Base-by-base conservation (phyloP, 2,888 invertebrate genomes). In the Hybos culiciformis region DNA sequence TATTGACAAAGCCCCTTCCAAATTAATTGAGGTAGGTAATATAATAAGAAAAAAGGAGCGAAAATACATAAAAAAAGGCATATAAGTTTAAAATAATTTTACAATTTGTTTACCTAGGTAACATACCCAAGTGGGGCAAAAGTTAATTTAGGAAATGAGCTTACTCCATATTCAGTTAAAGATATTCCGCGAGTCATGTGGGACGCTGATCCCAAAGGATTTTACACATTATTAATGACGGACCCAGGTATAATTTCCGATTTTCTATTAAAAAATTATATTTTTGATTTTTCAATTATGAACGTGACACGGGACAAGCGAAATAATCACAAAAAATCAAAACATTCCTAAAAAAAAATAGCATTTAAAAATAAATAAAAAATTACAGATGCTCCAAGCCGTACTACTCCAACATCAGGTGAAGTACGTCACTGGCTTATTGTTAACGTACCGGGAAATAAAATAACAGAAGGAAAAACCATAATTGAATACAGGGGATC, bases 351-450 rank as follows among this genome's bases (percentile, higher is more conserved):
- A n/a, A n/a, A n/a, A n/a, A n/a, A n/a, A n/a, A n/a, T n/a, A n/a
- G n/a, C n/a, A n/a, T n/a, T n/a, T n/a, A n/a, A n/a, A n/a, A n/a
- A n/a, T n/a, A n/a, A n/a, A n/a, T n/a, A n/a, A n/a, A n/a, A n/a
- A n/a, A n/a, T n/a, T n/a, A n/a, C n/a, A 60, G 70, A 91, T 68
- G 88, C 88, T 15, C 90, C 90, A 1, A 80, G 79, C 51, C 75
- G 88, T 41, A 60, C 70, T 29, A 74, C 80, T 17, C 87, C 86
- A 0, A 80, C 69, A 49, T 79, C 72, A 62, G 74, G 86, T 29
- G 90, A 91, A 64, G 86, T 83, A 80, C 82, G 83, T 56, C 88
- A 90, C 61, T 91, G 88, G 88, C 63, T 87, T 7, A 80, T 90
- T 1, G 81, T 76, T 15, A 88, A 88, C 59, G 80, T 91, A 51